Evolutionary conservation across 2,797 vertebrate genomes (phyloP).

Genomic region (Microchirus variegatus): DNA sequence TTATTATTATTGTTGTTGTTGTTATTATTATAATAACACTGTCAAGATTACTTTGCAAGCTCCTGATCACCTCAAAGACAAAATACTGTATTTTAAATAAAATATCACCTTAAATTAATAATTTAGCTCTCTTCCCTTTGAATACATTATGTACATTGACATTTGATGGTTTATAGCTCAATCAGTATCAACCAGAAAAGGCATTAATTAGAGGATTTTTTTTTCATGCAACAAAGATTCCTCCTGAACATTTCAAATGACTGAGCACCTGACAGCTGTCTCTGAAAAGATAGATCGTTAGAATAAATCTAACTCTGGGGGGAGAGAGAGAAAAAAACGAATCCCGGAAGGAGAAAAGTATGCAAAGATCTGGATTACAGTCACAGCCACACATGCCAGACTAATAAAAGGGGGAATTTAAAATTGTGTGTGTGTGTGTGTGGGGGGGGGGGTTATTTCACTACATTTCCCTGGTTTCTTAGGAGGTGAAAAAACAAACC

Average conservation of each 20-base stretch:
- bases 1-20: too few relatives aligned
- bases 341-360: conserved; percentile 19
- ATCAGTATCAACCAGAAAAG: conserved; percentile 35
- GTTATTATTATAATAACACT: too few relatives aligned
- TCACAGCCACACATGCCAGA: conserved; percentile 17
- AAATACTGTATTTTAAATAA: neutral
- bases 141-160: conserved; percentile 45
- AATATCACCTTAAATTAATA: conserved; percentile 48
- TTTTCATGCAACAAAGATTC: conserved; percentile 42
- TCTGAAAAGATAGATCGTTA: conserved; percentile 52
- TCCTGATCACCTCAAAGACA: conserved; percentile 20
- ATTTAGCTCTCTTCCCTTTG: conserved; percentile 7
- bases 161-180: conserved; percentile 34
- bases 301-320: conserved; percentile 39
- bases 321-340: conserved; percentile 23
- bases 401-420: conserved; percentile 11
- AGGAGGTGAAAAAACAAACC: conserved; percentile 54
- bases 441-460: neutral
- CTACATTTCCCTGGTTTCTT: conserved; percentile 47
- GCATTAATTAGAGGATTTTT: conserved; percentile 48
- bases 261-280: conserved; percentile 63
- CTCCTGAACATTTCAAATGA: conserved; percentile 57
- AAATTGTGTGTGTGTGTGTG: conserved; percentile 4
- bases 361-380: conserved; percentile 22
- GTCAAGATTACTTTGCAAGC: too few relatives aligned